Percentiles rank a stretch among this genome's conserved stretches.
Conservation (phyloP, 2,113 vertebrate genomes). For the Anthoscopus minutus region DNA sequence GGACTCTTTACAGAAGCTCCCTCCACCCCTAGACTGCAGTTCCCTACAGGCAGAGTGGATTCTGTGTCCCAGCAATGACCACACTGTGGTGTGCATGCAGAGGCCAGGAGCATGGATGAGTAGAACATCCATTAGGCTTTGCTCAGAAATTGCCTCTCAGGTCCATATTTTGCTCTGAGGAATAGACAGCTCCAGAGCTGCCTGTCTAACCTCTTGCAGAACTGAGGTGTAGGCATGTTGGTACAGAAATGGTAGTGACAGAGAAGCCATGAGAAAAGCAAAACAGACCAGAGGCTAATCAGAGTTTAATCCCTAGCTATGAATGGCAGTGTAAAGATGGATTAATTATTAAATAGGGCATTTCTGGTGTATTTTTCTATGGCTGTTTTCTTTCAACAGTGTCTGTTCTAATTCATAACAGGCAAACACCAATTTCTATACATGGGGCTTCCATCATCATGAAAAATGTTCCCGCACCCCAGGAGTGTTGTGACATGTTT, state of each 20-base stretch:
- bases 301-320: neutral
- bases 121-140: fast-evolving
- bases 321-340: neutral
- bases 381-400: neutral
- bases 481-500: neutral
- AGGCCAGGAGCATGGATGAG: neutral
- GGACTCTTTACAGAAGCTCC: neutral
- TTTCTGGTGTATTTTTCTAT: neutral
- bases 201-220: neutral
- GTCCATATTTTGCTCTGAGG: neutral
- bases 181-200: neutral
- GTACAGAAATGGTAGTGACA: neutral
- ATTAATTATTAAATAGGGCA: neutral
- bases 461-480: neutral
- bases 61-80: neutral
- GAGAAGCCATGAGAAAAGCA: neutral
- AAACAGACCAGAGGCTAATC: neutral
- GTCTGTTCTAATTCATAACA: neutral
- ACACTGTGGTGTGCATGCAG: fast-evolving
- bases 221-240: neutral
- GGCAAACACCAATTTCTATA: neutral
- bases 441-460: neutral
- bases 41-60: neutral
- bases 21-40: neutral
- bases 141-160: neutral